Base-by-base conservation (phyloP, 2,888 invertebrate species). In the Noctua janthe region DNA sequence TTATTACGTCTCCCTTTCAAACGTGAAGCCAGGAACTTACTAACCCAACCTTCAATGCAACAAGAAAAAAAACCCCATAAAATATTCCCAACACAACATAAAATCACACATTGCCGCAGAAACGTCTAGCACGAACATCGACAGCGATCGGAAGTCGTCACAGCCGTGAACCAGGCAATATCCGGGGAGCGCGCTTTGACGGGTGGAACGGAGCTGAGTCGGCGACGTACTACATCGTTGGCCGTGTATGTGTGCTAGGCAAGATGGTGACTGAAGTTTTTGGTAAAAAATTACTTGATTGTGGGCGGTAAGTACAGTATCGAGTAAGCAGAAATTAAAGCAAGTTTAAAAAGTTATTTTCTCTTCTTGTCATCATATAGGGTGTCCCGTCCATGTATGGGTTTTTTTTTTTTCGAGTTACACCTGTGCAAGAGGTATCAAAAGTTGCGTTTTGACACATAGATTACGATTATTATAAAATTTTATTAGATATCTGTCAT, bases 91-190 rank as follows among this genome's bases (percentile, higher is more conserved):
- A 76, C 54, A 75, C 6, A 73, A 73, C 56, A 80, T 64, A 81
- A 81, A 87, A 86, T 84, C 85, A 81, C 85, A 87, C 43, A 74
- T 75, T 70, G 39, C 39, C 49, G 35, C 47, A 39, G 56, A 62
- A 43, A 66, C 66, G 71, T 71, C 66, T 79, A 80, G 87, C 83
- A 78, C 80, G 84, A 79, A 80, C 74, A 81, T 82, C 83, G 88
- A 88, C 90, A 91, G 86, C 82, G 79, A 88, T 87, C 92, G 94
- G 94, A 93, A 93, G 91, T 92, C 91, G 92, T 93, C 94, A 91
- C 92, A 89, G 89, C 92, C 92, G 90, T 92, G 92, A 93, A 91
- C 93, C 92, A 90, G 91, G 92, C 92, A 94, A 94, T 94, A 94
- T 94, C 94, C 94, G 92, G 89, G 71, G 78, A 82, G 84, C 87